Evolutionary conservation across 2,797 vertebrate species (phyloP), one percentile per base, ranked within the genome.

Genomic region (Agapornis canus): DNA sequence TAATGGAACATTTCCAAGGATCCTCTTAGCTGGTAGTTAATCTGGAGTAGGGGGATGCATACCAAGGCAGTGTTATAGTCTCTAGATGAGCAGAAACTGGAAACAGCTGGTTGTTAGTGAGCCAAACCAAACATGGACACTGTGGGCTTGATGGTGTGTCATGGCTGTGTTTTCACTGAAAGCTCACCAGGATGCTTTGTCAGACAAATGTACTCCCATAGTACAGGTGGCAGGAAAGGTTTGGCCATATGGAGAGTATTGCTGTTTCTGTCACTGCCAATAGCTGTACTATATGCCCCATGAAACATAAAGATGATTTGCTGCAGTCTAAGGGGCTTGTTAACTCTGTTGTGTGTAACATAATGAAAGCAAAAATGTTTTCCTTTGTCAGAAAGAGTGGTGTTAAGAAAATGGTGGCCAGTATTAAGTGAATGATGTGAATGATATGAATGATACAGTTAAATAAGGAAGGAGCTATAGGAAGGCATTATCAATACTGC

Each of bases 191-290:
- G 89, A 83, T 29, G 35, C 66, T 90, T 6, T 92, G 82, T 94
- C 87, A 91, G 92, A 96, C 85, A 95, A 94, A 94, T 66, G 56
- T 0, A 0, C 65, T 95, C 47, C 82, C 64, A 20, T 48, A 88
- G 51, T 66, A 91, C 89, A 92, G 87, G 96, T 88, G 85, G 65
- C 82, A 94, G 88, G 72, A 89, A 87, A 95, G 69, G 25, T 69
- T 81, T 63, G 61, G 82, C 91, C 91, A 90, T 90, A 95, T 94
- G 85, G 84, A 88, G 57, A 82, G 23, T 47, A 66, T 13, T 84
- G 25, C 45, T 82, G 51, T 43, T 90, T 86, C 80, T 90, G 23
- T 57, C 63, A 37, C 49, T 90, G 94, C 80, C 92, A 91, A 94
- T 85, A 92, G 9, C 51, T 91, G 65, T 60, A 40, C 48, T 73